Percentiles rank a stretch among this genome's conserved stretches.
phyloP scores from a whole-genome alignment of 2,888 invertebrate species.

The Heliconius hortense region DNA sequence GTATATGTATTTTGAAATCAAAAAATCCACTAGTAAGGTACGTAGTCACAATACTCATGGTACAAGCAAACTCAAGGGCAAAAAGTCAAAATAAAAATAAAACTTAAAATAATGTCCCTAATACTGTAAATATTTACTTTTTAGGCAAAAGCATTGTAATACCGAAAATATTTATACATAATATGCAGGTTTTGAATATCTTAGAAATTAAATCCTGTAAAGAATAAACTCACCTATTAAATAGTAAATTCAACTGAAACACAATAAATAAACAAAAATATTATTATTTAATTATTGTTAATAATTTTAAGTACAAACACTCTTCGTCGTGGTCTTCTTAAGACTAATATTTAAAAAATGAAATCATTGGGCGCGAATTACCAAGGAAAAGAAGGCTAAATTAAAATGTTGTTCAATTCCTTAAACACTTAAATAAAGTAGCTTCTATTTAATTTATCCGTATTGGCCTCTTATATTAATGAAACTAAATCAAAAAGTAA shows the following conservation, averaged over 20 bases:
- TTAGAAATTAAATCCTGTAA: neutral
- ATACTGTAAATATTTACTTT: too few relatives aligned
- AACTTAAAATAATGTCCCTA: too few relatives aligned
- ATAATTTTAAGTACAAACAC: constrained; percentile 25
- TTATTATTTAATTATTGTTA: neutral
- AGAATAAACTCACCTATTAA: constrained; percentile 11
- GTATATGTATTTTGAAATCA: too few relatives aligned
- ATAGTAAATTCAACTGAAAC: constrained; percentile 12
- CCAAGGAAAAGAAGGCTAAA: constrained; percentile 43
- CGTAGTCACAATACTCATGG: too few relatives aligned
- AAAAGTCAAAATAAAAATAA: too few relatives aligned
- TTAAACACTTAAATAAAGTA: neutral
- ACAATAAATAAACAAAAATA: constrained; percentile 19
- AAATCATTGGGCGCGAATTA: constrained; percentile 53
- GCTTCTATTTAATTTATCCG: constrained; percentile 46
- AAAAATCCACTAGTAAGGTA: too few relatives aligned
- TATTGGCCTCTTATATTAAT: constrained; percentile 25
- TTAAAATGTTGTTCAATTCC: constrained; percentile 31
- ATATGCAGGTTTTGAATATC: too few relatives aligned
- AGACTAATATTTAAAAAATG: constrained; percentile 48
- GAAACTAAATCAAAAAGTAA: neutral
- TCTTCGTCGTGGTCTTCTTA: constrained; percentile 19
- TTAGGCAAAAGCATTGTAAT: too few relatives aligned
- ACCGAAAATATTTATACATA: too few relatives aligned
- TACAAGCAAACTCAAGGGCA: too few relatives aligned